phyloP scores from a whole-genome alignment of 2,797 vertebrate species.

The Myoxocephalus aenaeus region DNA sequence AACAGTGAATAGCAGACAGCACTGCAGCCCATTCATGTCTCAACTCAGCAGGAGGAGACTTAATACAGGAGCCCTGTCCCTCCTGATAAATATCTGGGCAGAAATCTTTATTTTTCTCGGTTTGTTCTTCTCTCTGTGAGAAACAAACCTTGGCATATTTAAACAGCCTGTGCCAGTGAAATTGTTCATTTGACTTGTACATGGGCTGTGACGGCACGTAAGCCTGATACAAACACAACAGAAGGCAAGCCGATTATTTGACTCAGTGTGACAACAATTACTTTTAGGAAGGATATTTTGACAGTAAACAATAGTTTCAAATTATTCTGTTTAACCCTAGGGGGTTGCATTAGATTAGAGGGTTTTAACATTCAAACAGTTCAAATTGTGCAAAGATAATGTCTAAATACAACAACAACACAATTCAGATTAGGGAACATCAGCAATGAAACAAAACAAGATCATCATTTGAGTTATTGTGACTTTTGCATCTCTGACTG shows the following conservation, averaged over 20 bases:
- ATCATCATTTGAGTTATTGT: background rate
- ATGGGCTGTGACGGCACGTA: background rate
- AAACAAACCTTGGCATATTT: slow-evolving; percentile 25
- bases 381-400: background rate
- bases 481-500: slow-evolving; percentile 10
- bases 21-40: slow-evolving; percentile 57
- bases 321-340: background rate
- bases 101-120: slow-evolving; percentile 34
- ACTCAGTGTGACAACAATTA: background rate
- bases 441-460: background rate
- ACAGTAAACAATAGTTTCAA: background rate
- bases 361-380: background rate
- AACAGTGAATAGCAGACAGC: slow-evolving; percentile 31
- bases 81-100: slow-evolving; percentile 62
- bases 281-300: background rate
- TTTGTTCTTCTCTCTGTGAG: slow-evolving; percentile 31
- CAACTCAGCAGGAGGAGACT: slow-evolving; percentile 65
- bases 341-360: background rate
- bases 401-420: background rate
- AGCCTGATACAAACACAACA: slow-evolving; percentile 10
- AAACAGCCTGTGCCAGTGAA: slow-evolving; percentile 38
- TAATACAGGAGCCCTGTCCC: slow-evolving; percentile 53
- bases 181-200: slow-evolving; percentile 37
- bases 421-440: background rate
- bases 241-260: background rate